Base-by-base conservation (phyloP, 2,888 invertebrate genomes). In the Platycheirus albimanus region DNA sequence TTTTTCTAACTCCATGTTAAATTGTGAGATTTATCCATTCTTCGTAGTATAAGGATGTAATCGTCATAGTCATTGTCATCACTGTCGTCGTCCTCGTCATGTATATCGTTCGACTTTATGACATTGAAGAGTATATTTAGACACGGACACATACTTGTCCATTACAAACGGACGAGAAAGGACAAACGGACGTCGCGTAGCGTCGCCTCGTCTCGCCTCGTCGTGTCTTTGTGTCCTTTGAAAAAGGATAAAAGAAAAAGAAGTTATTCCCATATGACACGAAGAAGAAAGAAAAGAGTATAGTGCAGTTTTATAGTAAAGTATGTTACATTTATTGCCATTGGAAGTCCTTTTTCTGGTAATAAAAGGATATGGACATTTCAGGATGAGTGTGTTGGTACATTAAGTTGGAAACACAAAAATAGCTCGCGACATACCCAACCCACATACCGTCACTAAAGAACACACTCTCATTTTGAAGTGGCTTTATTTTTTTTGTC, bases 261-360 rank as follows among this genome's bases (percentile, higher is more conserved):
- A 63, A 54, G 36, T 72, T 72, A 79, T 61, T 79, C 72, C 78
- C 78, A 72, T 79, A 52, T 72, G 78, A 79, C 78, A 72, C 66
- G 70, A 64, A 36, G 33, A 54, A 36, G 43, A 19, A 30, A 33
- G 43, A 19, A 45, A 49, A 47, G 36, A 56, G 41, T 30, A 15
- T 69, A 63, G 49, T 69, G 75, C 75, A 69, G 49, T 69, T 75
- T 75, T 69, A 81, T 81, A 81, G 71, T 64, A 24, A 64, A 64
- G 70, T 76, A 58, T 72, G 72, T 71, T 72, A 51, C 72, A 78
- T 66, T 78, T 72, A 78, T 72, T 45, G 78, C 72, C 58, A 58
- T 38, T 45, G 30, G 66, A 51, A 64, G 63, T 76, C 70, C 71
- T 56, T 76, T 76, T 66, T 66, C 64, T 43, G 64, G 70, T 41